phyloP scores from a whole-genome alignment of 2,113 vertebrate species.

The Salminus brasiliensis region DNA sequence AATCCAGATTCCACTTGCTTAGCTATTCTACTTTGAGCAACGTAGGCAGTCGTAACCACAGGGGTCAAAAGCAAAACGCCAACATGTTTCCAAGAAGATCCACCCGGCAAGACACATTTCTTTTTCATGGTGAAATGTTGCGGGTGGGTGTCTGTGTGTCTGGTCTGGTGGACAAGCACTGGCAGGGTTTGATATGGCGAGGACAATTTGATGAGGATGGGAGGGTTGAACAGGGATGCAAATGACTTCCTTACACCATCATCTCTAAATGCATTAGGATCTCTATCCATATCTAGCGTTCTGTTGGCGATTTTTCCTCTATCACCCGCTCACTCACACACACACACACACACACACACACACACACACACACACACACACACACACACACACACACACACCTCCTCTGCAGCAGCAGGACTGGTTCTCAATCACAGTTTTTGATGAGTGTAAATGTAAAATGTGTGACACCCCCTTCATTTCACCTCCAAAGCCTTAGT shows the following conservation, averaged over 20 bases:
- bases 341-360: constrained; percentile 22
- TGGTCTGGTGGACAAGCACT: neutral
- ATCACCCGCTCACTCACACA: constrained; percentile 26
- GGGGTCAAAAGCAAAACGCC: too few relatives aligned
- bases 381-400: constrained; percentile 45
- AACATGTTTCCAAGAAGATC: too few relatives aligned
- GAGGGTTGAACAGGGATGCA: neutral
- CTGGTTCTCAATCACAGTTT: constrained; percentile 30
- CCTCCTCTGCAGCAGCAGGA: constrained; percentile 38
- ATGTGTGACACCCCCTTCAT: constrained; percentile 50
- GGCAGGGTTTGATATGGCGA: neutral
- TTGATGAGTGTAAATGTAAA: constrained; percentile 59
- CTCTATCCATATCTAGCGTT: constrained; percentile 10
- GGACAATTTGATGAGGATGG: neutral
- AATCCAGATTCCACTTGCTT: too few relatives aligned
- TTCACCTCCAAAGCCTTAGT: constrained; percentile 22
- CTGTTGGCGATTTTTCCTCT: neutral
- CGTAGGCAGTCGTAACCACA: too few relatives aligned
- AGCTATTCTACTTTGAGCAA: too few relatives aligned
- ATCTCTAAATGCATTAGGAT: constrained; percentile 15
- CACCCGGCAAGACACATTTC: too few relatives aligned
- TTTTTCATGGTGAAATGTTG: neutral
- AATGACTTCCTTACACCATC: neutral
- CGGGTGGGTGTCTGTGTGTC: neutral
- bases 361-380: constrained; percentile 45